Evolutionary conservation across 2,113 vertebrate species (phyloP).

Genomic region (Sylvietta virens): DNA sequence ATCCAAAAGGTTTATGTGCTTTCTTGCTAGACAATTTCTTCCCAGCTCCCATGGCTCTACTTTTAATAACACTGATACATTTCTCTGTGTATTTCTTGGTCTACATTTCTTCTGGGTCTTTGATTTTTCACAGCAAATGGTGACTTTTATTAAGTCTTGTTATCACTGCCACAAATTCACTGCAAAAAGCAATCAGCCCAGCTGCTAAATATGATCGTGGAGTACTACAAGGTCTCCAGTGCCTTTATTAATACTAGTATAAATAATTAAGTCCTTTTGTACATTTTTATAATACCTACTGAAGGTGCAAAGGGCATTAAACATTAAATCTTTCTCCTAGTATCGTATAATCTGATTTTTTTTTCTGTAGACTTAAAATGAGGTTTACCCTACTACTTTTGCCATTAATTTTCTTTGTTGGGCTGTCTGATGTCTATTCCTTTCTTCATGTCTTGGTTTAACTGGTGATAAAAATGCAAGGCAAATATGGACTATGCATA

Average conservation of each 20-base stretch:
- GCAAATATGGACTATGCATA: not conserved
- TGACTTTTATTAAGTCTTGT: not conserved
- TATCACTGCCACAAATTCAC: not conserved
- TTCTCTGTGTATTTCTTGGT: conserved; percentile 4
- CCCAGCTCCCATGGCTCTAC: not conserved
- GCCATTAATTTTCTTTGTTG: not conserved
- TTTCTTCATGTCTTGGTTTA: not conserved
- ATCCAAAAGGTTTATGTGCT: not conserved
- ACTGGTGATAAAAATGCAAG: not conserved
- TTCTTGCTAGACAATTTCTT: conserved; percentile 11
- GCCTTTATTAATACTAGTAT: not conserved
- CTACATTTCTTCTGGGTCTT: not conserved
- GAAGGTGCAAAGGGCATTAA: not conserved
- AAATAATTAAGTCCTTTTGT: not conserved
- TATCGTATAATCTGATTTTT: not conserved
- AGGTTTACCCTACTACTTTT: not conserved
- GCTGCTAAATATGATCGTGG: not conserved
- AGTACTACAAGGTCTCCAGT: not conserved
- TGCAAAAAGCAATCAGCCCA: not conserved
- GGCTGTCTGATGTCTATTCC: rapidly evolving
- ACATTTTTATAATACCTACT: not conserved
- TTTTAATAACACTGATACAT: conserved; percentile 14
- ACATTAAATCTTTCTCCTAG: not conserved
- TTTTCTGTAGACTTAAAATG: not conserved
- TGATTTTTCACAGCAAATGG: not conserved